Evolutionary conservation across 2,113 vertebrate genomes (phyloP).

Genomic region (Tricholaema leucomelas): DNA sequence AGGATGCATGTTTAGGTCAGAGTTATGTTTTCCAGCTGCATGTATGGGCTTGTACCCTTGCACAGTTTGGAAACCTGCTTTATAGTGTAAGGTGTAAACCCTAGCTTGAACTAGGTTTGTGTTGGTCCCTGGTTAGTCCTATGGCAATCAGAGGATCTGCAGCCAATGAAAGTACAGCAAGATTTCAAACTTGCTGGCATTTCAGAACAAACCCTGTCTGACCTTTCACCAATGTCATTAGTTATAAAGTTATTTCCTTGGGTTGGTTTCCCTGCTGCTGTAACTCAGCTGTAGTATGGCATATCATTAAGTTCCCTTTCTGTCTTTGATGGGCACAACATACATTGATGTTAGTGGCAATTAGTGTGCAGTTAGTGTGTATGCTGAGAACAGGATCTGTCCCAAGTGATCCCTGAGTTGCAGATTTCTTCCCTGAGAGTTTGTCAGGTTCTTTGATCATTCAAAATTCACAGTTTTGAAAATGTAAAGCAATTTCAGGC

Average conservation of each 20-base stretch:
- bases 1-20: background rate
- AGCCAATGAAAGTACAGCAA: background rate
- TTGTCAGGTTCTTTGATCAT: constrained; percentile 2
- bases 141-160: background rate
- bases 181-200: background rate
- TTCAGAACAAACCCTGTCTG: background rate
- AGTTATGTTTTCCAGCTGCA: background rate
- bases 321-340: background rate
- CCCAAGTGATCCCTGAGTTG: background rate
- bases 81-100: background rate
- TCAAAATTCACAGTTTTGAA: background rate
- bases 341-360: background rate
- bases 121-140: background rate
- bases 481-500: background rate
- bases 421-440: background rate
- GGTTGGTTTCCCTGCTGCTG: background rate
- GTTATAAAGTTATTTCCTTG: background rate
- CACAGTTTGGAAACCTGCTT: background rate
- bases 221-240: background rate
- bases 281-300: background rate
- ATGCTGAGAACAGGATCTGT: background rate
- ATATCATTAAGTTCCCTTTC: background rate
- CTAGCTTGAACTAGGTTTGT: background rate
- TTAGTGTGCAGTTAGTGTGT: background rate
- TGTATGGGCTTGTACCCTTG: background rate